Evolutionary conservation across 2,888 invertebrate species (phyloP).

Genomic region (Eulithis testata): DNA sequence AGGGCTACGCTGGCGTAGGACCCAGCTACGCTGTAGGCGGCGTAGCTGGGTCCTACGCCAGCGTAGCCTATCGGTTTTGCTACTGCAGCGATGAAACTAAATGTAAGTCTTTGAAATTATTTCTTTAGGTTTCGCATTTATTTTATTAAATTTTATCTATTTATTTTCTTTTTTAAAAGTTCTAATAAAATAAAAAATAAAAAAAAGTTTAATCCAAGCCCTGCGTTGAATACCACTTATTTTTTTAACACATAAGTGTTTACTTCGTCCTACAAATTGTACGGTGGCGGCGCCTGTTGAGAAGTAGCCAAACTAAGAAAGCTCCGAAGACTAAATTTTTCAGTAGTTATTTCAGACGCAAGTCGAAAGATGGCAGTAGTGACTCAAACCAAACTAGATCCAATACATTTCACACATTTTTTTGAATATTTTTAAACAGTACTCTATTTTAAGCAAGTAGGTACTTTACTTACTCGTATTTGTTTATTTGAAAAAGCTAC

Average conservation of each 20-base stretch:
- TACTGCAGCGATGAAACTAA: background rate
- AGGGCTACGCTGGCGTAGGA: too few species aligned
- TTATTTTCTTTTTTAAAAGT: too few species aligned
- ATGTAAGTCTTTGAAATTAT: background rate
- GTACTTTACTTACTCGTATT: too few species aligned
- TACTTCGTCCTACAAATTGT: background rate
- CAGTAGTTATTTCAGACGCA: background rate
- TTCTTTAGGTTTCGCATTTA: too few species aligned
- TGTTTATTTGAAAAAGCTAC: too few species aligned
- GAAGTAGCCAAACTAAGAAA: conserved; percentile 54
- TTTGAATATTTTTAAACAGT: too few species aligned
- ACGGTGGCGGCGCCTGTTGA: conserved; percentile 63
- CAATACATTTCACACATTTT: too few species aligned
- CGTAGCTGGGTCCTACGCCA: conserved; percentile 23
- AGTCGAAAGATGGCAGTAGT: conserved; percentile 18
- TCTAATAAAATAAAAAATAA: too few species aligned
- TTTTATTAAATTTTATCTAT: too few species aligned
- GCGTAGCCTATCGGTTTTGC: conserved; percentile 12
- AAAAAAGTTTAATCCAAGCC: too few species aligned
- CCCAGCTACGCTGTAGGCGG: background rate
- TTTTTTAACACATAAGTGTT: background rate
- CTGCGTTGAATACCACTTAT: too few species aligned
- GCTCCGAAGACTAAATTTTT: conserved; percentile 7
- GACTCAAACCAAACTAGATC: background rate
- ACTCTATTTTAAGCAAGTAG: too few species aligned